A percentile compares a stretch with the other conserved stretches of the same genome.
These are phyloP conservation scores for Corbicula japonica DNA, from an alignment of 2,888 invertebrate species.

Conservation along the genomic window DNA sequence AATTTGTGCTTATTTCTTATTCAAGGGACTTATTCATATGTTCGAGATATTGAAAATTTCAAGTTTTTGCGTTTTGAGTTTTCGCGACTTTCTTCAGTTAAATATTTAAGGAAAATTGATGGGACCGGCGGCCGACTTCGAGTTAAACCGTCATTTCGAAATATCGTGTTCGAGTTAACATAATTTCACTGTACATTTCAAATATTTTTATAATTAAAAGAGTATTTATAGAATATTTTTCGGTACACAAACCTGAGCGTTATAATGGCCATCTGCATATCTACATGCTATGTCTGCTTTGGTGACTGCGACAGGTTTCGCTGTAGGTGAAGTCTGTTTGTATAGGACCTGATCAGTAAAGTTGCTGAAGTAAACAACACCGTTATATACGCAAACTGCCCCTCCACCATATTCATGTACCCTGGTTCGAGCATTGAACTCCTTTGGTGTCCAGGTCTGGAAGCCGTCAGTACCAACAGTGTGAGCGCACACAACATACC, in stretches of 20 bases:
- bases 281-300: conserved; percentile 74
- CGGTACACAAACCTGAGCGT: conserved; percentile 68
- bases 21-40: too few relatives aligned
- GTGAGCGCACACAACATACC: conserved; percentile 82
- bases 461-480: conserved; percentile 60
- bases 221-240: not conserved
- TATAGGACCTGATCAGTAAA: conserved; percentile 83
- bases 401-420: conserved; percentile 88
- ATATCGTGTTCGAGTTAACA: too few relatives aligned
- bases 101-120: too few relatives aligned
- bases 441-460: conserved; percentile 80
- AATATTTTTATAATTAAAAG: too few relatives aligned
- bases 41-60: too few relatives aligned
- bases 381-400: conserved; percentile 81
- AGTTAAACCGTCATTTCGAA: too few relatives aligned
- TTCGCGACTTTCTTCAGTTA: too few relatives aligned
- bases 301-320: conserved; percentile 76
- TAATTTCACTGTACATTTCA: too few relatives aligned
- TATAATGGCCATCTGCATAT: conserved; percentile 81
- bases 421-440: conserved; percentile 82
- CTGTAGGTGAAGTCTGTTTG: conserved; percentile 71
- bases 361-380: conserved; percentile 83
- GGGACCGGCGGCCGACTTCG: too few relatives aligned
- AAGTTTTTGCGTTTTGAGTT: too few relatives aligned
- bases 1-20: too few relatives aligned